A percentile compares a stretch with the other conserved stretches of the same genome.
phyloP scores from a whole-genome alignment of 2,888 invertebrate species.

The Oxyteleia sp. region DNA sequence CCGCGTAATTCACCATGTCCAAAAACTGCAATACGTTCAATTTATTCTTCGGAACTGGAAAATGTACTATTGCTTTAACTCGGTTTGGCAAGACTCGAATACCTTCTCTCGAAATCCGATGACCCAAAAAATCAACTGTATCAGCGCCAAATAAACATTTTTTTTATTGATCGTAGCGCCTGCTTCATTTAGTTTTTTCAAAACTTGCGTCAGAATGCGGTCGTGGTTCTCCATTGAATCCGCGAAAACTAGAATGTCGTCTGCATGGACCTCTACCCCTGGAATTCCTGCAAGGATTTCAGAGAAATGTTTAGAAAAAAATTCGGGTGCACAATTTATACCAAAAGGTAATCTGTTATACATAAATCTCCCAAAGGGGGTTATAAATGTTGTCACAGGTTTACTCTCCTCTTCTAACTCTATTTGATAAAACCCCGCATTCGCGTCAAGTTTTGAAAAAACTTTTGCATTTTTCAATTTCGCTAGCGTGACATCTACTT shows the following conservation, averaged over 20 bases:
- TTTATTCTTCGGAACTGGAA: too few relatives aligned
- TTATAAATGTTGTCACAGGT: constrained; percentile 68
- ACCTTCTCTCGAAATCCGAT: too few relatives aligned
- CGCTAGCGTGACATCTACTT: constrained; percentile 75
- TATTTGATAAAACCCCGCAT: constrained; percentile 64
- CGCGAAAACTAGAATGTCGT: constrained; percentile 69
- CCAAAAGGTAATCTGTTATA: constrained; percentile 71
- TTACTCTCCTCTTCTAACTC: constrained; percentile 58
- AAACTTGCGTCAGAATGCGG: too few relatives aligned
- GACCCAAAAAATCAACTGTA: too few relatives aligned
- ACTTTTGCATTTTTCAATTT: constrained; percentile 64
- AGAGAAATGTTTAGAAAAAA: constrained; percentile 51
- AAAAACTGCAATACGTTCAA: too few relatives aligned
- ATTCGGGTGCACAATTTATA: constrained; percentile 66
- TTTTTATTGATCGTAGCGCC: too few relatives aligned
- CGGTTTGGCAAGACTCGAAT: too few relatives aligned
- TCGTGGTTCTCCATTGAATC: too few relatives aligned
- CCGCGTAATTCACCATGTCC: too few relatives aligned
- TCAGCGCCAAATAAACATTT: too few relatives aligned
- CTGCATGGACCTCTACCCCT: constrained; percentile 47
- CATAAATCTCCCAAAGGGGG: constrained; percentile 66
- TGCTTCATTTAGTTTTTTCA: too few relatives aligned
- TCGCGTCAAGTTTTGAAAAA: constrained; percentile 76
- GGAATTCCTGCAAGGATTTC: constrained; percentile 33
- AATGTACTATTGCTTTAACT: too few relatives aligned